These are phyloP conservation scores for Phenacoccus solenopsis DNA, from an alignment of 1,140 invertebrate genomes.

Conservation along the genomic window DNA sequence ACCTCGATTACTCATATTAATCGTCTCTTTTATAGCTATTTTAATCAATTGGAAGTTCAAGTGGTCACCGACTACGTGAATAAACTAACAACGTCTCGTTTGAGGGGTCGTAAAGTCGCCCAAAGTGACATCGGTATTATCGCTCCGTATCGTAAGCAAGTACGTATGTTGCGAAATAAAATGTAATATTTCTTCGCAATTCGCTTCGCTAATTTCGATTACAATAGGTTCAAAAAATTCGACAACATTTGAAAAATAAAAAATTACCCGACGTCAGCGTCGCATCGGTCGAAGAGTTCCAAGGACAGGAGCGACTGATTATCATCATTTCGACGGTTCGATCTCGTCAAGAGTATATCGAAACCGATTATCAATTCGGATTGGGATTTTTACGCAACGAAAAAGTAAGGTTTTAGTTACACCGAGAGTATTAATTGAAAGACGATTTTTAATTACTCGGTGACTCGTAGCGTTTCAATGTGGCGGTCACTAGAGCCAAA, in stretches of 20 bases:
- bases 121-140: constrained; percentile 75
- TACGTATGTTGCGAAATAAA: constrained; percentile 30
- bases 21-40: too few species aligned
- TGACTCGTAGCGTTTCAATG: constrained; percentile 56
- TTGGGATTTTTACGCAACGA: constrained; percentile 51
- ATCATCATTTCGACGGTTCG: constrained; percentile 81
- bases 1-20: too few species aligned
- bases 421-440: background rate
- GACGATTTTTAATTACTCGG: background rate
- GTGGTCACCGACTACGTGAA: background rate
- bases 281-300: constrained; percentile 91
- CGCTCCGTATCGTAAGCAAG: constrained; percentile 85
- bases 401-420: background rate
- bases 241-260: background rate
- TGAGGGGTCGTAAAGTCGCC: background rate
- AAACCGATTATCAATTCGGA: constrained; percentile 41
- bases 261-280: constrained; percentile 39
- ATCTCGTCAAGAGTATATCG: constrained; percentile 1
- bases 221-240: background rate
- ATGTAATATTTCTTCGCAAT: background rate
- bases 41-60: background rate
- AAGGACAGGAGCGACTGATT: constrained; percentile 77
- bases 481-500: constrained; percentile 66
- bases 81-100: background rate
- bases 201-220: background rate